Evolutionary conservation across 2,113 vertebrate genomes (phyloP).

Genomic region (Haplochromis burtoni): DNA sequence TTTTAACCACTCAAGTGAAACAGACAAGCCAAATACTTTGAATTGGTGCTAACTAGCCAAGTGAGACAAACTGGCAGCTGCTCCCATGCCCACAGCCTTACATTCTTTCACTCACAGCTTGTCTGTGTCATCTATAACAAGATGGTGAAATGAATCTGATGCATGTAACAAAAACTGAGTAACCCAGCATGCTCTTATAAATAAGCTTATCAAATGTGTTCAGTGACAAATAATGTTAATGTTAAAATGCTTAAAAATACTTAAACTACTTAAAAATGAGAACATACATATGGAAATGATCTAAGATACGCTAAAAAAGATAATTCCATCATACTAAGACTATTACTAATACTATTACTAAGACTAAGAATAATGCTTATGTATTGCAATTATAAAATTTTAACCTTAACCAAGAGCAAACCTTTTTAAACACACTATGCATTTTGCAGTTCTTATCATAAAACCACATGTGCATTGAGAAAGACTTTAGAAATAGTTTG

Average conservation of each 20-base stretch:
- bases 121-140: slow-evolving; percentile 39
- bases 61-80: slow-evolving; percentile 58
- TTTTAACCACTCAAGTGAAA: slow-evolving; percentile 27
- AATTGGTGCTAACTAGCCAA: slow-evolving; percentile 48
- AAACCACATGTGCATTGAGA: background rate
- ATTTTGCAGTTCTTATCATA: background rate
- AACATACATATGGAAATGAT: background rate
- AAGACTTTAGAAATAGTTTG: background rate
- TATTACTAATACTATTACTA: background rate
- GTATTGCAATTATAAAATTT: background rate
- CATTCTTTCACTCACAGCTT: slow-evolving; percentile 35
- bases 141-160: slow-evolving; percentile 31
- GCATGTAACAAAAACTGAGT: background rate
- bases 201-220: background rate
- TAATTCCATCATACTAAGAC: background rate
- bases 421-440: background rate
- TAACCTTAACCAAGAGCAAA: background rate
- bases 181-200: background rate
- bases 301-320: background rate
- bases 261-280: background rate
- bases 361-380: background rate
- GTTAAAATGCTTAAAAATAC: background rate
- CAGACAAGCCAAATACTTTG: slow-evolving; percentile 42
- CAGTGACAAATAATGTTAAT: background rate
- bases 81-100: slow-evolving; percentile 38